These are phyloP conservation scores for Drosophila dunni DNA, from an alignment of 1,140 invertebrate species.

Conservation along the genomic window DNA sequence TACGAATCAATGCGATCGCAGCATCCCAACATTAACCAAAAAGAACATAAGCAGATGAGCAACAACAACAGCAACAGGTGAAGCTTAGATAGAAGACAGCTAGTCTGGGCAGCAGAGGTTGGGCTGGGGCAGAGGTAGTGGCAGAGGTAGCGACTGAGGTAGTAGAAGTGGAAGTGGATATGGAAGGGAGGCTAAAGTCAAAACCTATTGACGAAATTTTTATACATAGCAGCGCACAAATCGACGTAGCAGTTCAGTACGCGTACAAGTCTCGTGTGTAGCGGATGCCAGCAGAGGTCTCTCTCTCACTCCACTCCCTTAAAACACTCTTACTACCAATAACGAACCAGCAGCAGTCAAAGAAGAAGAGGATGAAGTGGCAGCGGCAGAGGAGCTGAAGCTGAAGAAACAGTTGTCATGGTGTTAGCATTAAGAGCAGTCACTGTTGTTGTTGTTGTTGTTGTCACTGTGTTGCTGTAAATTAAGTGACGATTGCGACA, in stretches of 20 bases:
- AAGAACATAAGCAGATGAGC: conserved; percentile 67
- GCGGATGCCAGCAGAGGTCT: conserved; percentile 81
- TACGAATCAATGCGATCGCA: conserved; percentile 21
- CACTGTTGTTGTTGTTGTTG: conserved; percentile 46
- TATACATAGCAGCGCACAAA: conserved; percentile 79
- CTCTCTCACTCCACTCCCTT: conserved; percentile 33
- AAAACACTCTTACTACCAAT: conserved; percentile 22
- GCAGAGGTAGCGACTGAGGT: neutral
- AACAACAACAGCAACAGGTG: conserved; percentile 29
- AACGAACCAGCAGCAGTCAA: conserved; percentile 28
- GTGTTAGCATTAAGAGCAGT: conserved; percentile 70
- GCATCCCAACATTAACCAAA: conserved; percentile 55
- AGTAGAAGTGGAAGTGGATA: conserved; percentile 19
- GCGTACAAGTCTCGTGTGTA: conserved; percentile 84
- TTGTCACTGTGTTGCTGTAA: conserved; percentile 56
- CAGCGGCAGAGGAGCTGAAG: neutral
- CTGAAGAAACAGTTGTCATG: conserved; percentile 71
- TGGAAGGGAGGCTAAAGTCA: conserved; percentile 23
- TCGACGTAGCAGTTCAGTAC: conserved; percentile 78
- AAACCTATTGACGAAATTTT: conserved; percentile 74
- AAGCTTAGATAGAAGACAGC: neutral
- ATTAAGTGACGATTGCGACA: conserved; percentile 77
- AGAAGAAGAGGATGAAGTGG: conserved; percentile 11
- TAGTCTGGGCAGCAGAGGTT: too few species aligned
- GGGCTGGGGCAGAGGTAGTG: too few species aligned